Evolutionary conservation across 2,113 vertebrate species (phyloP).

Genomic region (Silurus asotus): DNA sequence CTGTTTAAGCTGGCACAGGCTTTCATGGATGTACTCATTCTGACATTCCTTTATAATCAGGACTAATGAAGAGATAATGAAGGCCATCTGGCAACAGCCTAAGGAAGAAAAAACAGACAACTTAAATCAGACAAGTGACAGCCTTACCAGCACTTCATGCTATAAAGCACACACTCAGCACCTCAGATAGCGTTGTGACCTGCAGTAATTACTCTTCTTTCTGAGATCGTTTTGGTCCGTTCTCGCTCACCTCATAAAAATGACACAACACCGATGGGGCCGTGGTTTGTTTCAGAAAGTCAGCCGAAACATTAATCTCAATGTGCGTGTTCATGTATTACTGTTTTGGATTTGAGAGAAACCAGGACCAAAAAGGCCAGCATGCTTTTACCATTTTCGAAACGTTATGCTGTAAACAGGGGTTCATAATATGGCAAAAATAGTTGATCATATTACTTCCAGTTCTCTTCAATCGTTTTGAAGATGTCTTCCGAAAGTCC

Average conservation of each 20-base stretch:
- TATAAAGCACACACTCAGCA: not conserved
- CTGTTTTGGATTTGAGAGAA: slow-evolving; percentile 20
- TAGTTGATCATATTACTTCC: not conserved
- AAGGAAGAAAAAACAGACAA: slow-evolving; percentile 40
- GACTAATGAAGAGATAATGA: slow-evolving; percentile 57
- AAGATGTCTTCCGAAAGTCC: not conserved
- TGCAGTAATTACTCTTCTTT: not conserved
- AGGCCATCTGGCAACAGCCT: slow-evolving; percentile 55
- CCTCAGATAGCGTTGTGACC: not conserved
- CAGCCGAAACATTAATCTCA: slow-evolving; percentile 19
- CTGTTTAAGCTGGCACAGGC: slow-evolving; percentile 55
- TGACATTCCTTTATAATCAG: slow-evolving; percentile 50
- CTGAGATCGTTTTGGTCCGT: not conserved
- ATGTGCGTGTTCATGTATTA: slow-evolving; percentile 8
- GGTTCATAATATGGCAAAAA: slow-evolving; percentile 9
- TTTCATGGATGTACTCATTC: slow-evolving; percentile 45
- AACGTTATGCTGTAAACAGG: slow-evolving; percentile 1
- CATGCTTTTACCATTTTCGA: slow-evolving; percentile 24
- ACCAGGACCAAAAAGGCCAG: slow-evolving; percentile 21
- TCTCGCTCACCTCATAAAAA: slow-evolving; percentile 39
- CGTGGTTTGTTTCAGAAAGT: slow-evolving; percentile 14
- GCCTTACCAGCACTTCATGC: not conserved
- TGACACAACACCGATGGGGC: not conserved
- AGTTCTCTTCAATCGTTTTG: not conserved
- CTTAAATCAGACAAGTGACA: slow-evolving; percentile 1